Evolutionary conservation across 2,888 invertebrate genomes (phyloP), one percentile per base, ranked within the genome.

Genomic region (Leptopilina myrica): DNA sequence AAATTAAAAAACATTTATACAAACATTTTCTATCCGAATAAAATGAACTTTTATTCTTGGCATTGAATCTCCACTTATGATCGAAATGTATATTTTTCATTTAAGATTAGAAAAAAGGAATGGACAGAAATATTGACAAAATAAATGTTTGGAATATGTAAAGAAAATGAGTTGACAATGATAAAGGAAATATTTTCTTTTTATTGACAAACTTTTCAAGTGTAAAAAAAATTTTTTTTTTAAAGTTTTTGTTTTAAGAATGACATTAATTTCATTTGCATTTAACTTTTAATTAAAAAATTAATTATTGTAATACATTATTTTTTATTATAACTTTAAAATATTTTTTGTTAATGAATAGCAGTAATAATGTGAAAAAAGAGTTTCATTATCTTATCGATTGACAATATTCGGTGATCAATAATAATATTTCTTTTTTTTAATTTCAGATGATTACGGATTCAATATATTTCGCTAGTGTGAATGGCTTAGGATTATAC

Each of bases 401-500:
- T 64, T 53, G 26, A 12, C 14, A 26, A 69, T 20, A 20, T 14
- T 53, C 14, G 49, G 26, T 66, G 14, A 66, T 7, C 43, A 76
- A 43, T 69, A 76, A 43, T 69, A 53, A 46, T 40, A 56, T 43
- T 78, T 43, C 33, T 33, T 76, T 67, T 76, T 79, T 84, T 79
- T 83, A 78, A 76, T 93, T 93, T 81, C 92, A 96, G 96, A 90
- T 95, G 79, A 89, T 94, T 65, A 95, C 96, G 9, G 97, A 98
- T 88, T 92, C 94, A 46, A 93, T 96, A 82, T 96, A 95, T 89
- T 93, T 96, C 80, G 86, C 94, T 15, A 96, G 96, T 84, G 95
- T 96, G 9, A 98, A 97, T 90, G 93, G 95, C 14, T 93, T 98
- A 91, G 98, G 98, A 3, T 92, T 97, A n/a, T 97, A 96, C 92